phyloP scores from a whole-genome alignment of 2,113 vertebrate genomes.

The Tylochromis polylepis region DNA sequence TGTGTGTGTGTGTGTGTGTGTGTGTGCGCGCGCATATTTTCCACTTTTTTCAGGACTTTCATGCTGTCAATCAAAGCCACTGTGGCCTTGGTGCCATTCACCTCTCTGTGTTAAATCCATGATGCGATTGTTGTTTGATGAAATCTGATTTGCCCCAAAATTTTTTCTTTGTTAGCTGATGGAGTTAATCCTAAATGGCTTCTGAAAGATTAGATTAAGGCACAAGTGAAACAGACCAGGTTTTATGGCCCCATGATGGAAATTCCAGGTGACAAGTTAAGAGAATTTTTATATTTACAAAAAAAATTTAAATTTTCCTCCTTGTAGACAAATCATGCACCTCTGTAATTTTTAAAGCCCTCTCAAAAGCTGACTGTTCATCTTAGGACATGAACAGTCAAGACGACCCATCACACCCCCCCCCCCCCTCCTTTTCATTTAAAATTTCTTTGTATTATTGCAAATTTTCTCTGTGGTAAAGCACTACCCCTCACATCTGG shows the following conservation, averaged over 20 bases:
- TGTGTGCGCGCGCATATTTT: not conserved
- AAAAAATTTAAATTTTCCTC: not conserved
- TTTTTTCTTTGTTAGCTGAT: conserved; percentile 15
- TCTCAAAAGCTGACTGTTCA: too few relatives aligned
- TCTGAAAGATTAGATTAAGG: conserved; percentile 11
- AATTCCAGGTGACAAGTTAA: not conserved
- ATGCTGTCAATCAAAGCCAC: conserved; percentile 10
- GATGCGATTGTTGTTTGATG: conserved; percentile 39
- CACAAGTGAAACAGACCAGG: not conserved
- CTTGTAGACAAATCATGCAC: not conserved
- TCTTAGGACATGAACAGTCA: not conserved
- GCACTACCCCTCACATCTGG: conserved; percentile 14
- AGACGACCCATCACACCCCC: not conserved
- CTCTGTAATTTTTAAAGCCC: not conserved
- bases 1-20: not conserved
- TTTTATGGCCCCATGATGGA: not conserved
- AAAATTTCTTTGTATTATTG: not conserved
- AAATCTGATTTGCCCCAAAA: conserved; percentile 39
- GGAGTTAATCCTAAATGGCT: conserved; percentile 2
- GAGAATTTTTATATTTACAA: not conserved
- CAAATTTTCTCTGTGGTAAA: not conserved
- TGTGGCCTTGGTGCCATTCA: conserved; percentile 19
- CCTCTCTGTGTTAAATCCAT: conserved; percentile 29
- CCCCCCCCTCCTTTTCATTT: not conserved
- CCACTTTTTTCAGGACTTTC: not conserved